Percentiles rank a stretch among this genome's conserved stretches.
These are phyloP conservation scores for Troides oblongomaculatus DNA, from an alignment of 2,888 invertebrate species.

Conservation along the genomic window DNA sequence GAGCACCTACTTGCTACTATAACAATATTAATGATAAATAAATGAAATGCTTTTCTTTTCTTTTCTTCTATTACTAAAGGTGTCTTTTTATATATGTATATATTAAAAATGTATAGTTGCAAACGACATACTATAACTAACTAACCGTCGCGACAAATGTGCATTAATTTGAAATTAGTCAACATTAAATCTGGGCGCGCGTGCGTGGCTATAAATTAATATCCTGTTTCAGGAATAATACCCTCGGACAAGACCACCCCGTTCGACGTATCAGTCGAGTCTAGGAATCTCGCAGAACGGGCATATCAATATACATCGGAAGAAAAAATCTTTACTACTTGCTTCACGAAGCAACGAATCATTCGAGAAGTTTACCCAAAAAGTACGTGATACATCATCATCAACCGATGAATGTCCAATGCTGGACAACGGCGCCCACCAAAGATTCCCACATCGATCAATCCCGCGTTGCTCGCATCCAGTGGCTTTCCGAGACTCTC, in stretches of 20 bases:
- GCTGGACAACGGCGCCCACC: too few relatives aligned
- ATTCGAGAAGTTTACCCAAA: too few relatives aligned
- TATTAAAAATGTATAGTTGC: not conserved
- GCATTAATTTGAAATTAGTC: constrained; percentile 61
- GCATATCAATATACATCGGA: not conserved
- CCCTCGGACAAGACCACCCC: constrained; percentile 46
- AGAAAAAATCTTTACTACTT: not conserved
- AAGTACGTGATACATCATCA: too few relatives aligned
- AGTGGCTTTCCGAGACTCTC: too few relatives aligned
- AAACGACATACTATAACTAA: constrained; percentile 8
- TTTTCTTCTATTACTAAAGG: not conserved
- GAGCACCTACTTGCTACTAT: too few relatives aligned
- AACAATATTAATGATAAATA: too few relatives aligned
- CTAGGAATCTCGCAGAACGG: constrained; percentile 10
- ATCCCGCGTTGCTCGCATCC: too few relatives aligned
- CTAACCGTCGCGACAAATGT: constrained; percentile 47
- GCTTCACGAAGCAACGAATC: too few relatives aligned
- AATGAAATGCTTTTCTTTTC: not conserved
- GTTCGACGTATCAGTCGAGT: constrained; percentile 22
- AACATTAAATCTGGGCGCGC: constrained; percentile 49
- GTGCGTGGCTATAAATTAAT: constrained; percentile 58
- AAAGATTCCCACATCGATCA: too few relatives aligned
- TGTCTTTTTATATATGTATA: not conserved
- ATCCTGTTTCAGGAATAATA: constrained; percentile 55
- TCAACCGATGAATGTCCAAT: too few relatives aligned